These are phyloP conservation scores for Delichon dasypus DNA, from an alignment of 2,797 vertebrate species.

Conservation along the genomic window DNA sequence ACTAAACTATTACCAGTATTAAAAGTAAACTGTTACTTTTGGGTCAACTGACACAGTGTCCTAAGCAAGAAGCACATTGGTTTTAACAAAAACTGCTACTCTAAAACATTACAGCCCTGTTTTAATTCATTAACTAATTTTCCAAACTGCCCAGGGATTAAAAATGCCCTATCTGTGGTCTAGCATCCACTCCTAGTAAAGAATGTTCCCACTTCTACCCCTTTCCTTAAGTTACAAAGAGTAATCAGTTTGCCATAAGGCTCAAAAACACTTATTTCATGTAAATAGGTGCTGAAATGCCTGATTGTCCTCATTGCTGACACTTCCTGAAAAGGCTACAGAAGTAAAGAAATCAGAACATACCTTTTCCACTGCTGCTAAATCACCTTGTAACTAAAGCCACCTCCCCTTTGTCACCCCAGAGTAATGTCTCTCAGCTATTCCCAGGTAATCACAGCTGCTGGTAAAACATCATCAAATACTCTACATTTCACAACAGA, in stretches of 20 bases:
- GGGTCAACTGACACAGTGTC: not conserved
- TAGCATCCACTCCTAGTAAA: not conserved
- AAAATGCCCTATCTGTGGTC: fast-evolving
- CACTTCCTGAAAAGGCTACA: not conserved
- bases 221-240: not conserved
- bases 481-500: not conserved
- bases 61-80: not conserved
- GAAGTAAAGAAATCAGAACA: not conserved
- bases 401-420: not conserved
- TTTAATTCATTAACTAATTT: not conserved
- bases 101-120: not conserved
- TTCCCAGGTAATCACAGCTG: not conserved
- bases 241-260: not conserved
- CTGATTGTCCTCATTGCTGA: not conserved
- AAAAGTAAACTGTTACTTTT: not conserved
- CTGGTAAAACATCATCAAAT: not conserved
- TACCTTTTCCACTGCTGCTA: not conserved
- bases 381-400: not conserved
- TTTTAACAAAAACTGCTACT: not conserved
- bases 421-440: not conserved
- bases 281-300: not conserved
- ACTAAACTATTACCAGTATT: not conserved
- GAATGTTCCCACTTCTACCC: not conserved
- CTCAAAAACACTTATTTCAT: not conserved
- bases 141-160: not conserved